phyloP scores from a whole-genome alignment of 1,140 invertebrate genomes.

The Sarcophaga bullata region DNA sequence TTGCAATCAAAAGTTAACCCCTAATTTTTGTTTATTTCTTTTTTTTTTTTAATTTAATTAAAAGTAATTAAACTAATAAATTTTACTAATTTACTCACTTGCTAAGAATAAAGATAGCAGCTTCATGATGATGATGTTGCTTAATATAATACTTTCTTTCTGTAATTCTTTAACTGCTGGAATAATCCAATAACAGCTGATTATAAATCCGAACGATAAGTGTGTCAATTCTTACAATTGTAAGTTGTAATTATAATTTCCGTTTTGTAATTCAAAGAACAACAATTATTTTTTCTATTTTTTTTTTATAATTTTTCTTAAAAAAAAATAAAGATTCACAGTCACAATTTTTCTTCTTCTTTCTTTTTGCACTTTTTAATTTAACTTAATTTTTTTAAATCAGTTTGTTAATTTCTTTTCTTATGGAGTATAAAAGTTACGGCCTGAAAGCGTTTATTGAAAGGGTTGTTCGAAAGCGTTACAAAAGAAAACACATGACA shows the following conservation, averaged over 20 bases:
- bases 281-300: background rate
- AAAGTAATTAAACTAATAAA: background rate
- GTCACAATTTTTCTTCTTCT: too few relatives aligned
- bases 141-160: background rate
- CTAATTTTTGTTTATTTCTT: background rate
- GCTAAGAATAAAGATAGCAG: slow-evolving; percentile 28
- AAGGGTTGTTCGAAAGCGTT: slow-evolving; percentile 3
- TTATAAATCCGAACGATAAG: background rate
- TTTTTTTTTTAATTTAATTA: background rate
- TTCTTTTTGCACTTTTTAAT: background rate
- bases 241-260: too few relatives aligned
- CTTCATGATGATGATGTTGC: background rate
- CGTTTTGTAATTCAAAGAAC: background rate
- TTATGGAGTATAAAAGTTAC: background rate
- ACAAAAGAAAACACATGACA: slow-evolving; percentile 18
- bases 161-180: background rate
- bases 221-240: background rate
- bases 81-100: slow-evolving; percentile 1
- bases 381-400: background rate
- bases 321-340: background rate
- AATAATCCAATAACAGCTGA: background rate
- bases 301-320: background rate
- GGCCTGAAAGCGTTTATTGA: too few relatives aligned
- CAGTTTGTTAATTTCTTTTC: background rate
- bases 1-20: background rate